Percentiles rank a stretch among this genome's conserved stretches.
phyloP scores from a whole-genome alignment of 1,140 invertebrate species.

The Dicyema japonicum region DNA sequence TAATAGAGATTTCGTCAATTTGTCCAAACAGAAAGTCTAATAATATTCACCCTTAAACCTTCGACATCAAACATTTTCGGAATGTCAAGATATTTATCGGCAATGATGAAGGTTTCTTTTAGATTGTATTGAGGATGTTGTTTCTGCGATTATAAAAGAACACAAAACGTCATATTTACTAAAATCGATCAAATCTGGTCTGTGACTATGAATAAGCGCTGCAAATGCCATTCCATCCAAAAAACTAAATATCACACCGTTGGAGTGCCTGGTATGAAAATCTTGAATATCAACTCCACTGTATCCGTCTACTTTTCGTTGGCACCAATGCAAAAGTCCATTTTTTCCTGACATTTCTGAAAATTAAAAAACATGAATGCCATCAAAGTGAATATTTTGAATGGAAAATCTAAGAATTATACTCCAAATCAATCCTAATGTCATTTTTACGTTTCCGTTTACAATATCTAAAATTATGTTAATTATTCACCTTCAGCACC shows the following conservation, averaged over 20 bases:
- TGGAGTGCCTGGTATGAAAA: constrained; percentile 50
- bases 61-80: constrained; percentile 99
- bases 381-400: constrained; percentile 92
- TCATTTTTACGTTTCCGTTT: constrained; percentile 98
- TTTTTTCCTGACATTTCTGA: constrained; percentile 93
- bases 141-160: too few relatives aligned
- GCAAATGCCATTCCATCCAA: constrained; percentile 88
- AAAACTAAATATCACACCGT: constrained; percentile 27
- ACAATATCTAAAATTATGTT: too few relatives aligned
- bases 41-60: constrained; percentile 37
- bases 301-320: constrained; percentile 92
- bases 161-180: constrained; percentile 32
- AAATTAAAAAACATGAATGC: constrained; percentile 52
- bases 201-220: constrained; percentile 80
- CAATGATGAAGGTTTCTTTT: constrained; percentile 93
- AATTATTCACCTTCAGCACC: constrained; percentile 56
- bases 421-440: constrained; percentile 98
- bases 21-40: constrained; percentile 80
- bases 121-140: constrained; percentile 69
- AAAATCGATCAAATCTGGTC: constrained; percentile 79
- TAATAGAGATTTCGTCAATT: constrained; percentile 86
- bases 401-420: constrained; percentile 97
- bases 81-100: constrained; percentile 97
- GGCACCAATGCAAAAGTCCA: constrained; percentile 87
- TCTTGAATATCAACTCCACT: constrained; percentile 99